These are phyloP conservation scores for Oikopleura dioica DNA, from an alignment of 23 tunicate genomes.

Conservation along the genomic window DNA sequence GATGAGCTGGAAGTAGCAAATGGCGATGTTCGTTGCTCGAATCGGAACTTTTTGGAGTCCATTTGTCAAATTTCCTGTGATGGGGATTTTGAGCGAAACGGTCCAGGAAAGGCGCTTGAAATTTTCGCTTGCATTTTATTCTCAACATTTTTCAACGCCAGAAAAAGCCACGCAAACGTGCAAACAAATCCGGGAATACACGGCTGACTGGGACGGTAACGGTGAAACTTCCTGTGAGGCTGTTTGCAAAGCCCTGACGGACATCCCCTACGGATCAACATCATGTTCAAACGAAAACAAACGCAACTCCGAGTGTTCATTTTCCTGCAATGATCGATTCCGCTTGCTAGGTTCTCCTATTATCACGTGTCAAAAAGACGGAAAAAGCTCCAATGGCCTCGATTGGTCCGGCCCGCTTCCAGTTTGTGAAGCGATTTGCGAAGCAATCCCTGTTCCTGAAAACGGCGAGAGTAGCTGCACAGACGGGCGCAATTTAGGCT, in stretches of 20 bases:
- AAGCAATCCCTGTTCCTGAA: not conserved
- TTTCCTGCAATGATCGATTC: slow-evolving; percentile 30
- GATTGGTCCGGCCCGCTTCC: not conserved
- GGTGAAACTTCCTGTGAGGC: no score
- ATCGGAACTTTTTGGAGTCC: slow-evolving; percentile 26
- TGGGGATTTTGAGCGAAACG: no score
- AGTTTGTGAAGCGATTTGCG: slow-evolving; percentile 10
- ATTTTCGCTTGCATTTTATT: no score
- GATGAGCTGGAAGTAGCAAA: not conserved
- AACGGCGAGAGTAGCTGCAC: slow-evolving; percentile 15
- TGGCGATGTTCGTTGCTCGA: slow-evolving; percentile 27
- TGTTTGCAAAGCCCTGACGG: no score
- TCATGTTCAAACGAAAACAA: slow-evolving; percentile 24
- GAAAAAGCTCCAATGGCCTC: slow-evolving; percentile 21
- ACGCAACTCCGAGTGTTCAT: slow-evolving; percentile 25
- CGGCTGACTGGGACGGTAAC: no score
- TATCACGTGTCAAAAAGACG: slow-evolving; percentile 21
- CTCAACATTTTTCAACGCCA: no score
- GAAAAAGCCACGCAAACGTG: no score
- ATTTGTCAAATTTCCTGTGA: no score
- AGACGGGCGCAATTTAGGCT: slow-evolving; percentile 14
- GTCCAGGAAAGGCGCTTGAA: no score
- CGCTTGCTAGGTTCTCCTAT: slow-evolving; percentile 16
- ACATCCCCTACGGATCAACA: slow-evolving; percentile 23
- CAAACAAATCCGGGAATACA: no score